Conservation (phyloP, 2,113 vertebrate species). For the Burhinus oedicnemus region DNA sequence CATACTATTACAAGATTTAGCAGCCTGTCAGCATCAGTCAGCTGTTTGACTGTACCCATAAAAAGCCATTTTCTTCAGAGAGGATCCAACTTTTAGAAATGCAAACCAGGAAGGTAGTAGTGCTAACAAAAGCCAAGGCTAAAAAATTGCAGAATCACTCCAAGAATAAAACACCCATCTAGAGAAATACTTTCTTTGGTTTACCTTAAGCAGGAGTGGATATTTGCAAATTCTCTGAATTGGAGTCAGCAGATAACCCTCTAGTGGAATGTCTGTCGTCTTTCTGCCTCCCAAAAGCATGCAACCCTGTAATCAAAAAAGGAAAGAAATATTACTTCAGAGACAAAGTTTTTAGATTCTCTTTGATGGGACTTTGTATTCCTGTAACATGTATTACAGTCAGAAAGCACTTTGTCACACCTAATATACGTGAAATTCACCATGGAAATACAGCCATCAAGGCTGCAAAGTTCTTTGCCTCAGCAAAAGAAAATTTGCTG, state of each 20-base stretch:
- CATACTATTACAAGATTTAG: not conserved
- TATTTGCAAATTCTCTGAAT: slow-evolving; percentile 99
- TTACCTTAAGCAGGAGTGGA: slow-evolving; percentile 96
- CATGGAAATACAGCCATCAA: not conserved
- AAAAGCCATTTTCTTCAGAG: not conserved
- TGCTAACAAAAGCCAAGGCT: not conserved
- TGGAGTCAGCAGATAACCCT: slow-evolving; percentile 94
- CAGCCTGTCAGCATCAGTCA: not conserved
- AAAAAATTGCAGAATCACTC: not conserved
- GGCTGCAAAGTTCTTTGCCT: not conserved
- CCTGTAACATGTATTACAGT: rapidly evolving
- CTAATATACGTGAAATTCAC: not conserved
- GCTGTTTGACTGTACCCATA: not conserved
- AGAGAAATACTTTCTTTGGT: not conserved
- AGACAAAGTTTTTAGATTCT: not conserved
- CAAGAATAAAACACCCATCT: not conserved
- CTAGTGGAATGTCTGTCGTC: slow-evolving; percentile 94
- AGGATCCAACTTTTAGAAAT: not conserved
- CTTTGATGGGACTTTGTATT: not conserved
- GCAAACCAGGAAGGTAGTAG: not conserved
- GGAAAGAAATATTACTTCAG: not conserved
- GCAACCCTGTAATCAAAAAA: slow-evolving; percentile 84
- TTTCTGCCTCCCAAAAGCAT: slow-evolving; percentile 98
- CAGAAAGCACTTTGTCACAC: not conserved
- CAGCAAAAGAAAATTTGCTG: not conserved